Evolutionary conservation across 2,797 vertebrate genomes (phyloP).

Genomic region (Sphenodon punctatus): DNA sequence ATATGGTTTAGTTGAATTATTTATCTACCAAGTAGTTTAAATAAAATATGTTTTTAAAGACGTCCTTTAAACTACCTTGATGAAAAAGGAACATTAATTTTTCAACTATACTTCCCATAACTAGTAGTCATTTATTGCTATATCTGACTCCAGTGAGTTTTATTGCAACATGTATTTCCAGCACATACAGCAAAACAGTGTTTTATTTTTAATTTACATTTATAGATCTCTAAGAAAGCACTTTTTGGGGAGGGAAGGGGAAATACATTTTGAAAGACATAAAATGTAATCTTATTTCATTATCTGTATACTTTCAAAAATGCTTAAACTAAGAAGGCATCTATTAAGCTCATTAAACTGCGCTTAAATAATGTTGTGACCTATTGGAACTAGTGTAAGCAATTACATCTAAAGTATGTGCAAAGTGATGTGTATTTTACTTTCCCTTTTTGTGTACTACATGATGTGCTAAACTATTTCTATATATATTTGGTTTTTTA

Average conservation of each 20-base stretch:
- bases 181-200: neutral
- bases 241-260: constrained; percentile 19
- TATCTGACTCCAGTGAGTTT: constrained; percentile 18
- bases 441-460: neutral
- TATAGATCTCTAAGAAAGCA: neutral
- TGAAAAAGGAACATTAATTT: constrained; percentile 16
- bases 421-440: constrained; percentile 14
- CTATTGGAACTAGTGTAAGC: neutral
- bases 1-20: neutral
- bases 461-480: constrained; percentile 6
- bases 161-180: constrained; percentile 28
- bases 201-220: constrained; percentile 47
- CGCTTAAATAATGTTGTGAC: neutral
- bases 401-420: neutral
- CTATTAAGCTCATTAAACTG: constrained; percentile 13
- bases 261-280: constrained; percentile 5
- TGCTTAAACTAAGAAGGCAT: neutral
- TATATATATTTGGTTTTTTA: constrained; percentile 21
- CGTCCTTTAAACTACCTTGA: constrained; percentile 28
- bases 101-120: constrained; percentile 6
- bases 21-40: neutral
- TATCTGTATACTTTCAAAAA: neutral
- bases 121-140: neutral
- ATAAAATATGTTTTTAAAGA: neutral
- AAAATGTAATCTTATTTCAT: constrained; percentile 2